A percentile compares a stretch with the other conserved stretches of the same genome.
These are phyloP conservation scores for Caenorhabditis sulstoni DNA, from an alignment of 2,888 invertebrate species.

Conservation along the genomic window DNA sequence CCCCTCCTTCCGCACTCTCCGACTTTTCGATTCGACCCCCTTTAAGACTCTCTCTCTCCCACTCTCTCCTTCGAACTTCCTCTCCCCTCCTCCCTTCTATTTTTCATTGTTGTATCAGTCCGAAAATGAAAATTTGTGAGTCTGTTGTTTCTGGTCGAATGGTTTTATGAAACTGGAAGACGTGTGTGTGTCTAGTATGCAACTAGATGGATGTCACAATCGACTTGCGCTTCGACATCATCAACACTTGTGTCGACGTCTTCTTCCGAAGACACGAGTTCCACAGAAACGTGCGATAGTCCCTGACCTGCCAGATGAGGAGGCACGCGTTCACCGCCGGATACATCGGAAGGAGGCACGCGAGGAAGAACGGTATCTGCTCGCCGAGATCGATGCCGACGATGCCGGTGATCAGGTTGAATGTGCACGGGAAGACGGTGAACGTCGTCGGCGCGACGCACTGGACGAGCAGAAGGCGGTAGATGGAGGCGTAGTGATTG, in stretches of 20 bases:
- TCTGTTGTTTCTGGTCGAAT: constrained; percentile 13
- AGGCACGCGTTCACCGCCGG: constrained; percentile 30
- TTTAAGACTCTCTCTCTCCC: too few species aligned
- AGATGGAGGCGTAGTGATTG: constrained; percentile 39
- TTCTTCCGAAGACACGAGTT: not conserved
- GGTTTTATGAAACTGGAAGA: not conserved
- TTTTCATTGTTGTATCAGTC: constrained; percentile 5
- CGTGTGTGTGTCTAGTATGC: too few species aligned
- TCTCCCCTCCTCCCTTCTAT: not conserved
- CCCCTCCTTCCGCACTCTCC: too few species aligned
- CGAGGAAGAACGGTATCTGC: constrained; percentile 27
- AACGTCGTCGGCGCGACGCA: constrained; percentile 31
- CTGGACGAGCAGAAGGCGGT: constrained; percentile 28
- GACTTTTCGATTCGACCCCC: too few species aligned
- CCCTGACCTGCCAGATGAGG: constrained; percentile 36
- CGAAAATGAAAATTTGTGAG: constrained; percentile 30
- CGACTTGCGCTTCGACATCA: not conserved
- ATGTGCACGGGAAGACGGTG: constrained; percentile 32
- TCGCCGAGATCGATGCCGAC: constrained; percentile 35
- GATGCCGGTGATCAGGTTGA: constrained; percentile 34
- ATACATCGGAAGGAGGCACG: constrained; percentile 33
- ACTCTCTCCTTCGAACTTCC: too few species aligned
- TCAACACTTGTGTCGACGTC: not conserved
- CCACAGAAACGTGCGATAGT: constrained; percentile 27
- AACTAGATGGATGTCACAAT: constrained; percentile 7